Conservation (phyloP, 2,888 invertebrate genomes). For the Rhamphomyia laevipes region DNA sequence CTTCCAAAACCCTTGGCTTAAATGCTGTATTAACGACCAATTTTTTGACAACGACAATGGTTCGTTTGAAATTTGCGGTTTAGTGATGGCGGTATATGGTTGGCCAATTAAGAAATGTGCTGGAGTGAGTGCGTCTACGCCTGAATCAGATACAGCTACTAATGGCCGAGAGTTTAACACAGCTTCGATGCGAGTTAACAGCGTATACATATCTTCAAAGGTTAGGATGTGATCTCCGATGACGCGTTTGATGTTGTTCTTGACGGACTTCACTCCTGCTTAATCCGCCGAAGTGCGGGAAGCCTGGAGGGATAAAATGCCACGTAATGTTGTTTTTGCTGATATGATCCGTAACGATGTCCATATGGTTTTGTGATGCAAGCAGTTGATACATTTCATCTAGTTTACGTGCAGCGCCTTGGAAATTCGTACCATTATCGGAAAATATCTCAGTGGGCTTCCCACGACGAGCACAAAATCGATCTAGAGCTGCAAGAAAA, state of each 20-base stretch:
- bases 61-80: neutral
- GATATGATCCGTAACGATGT: neutral
- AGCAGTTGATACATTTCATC: neutral
- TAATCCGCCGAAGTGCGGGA: neutral
- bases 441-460: slow-evolving; percentile 1
- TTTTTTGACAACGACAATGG: too few species aligned
- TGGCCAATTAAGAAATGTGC: slow-evolving; percentile 6
- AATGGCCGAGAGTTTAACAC: neutral
- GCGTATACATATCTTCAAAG: neutral
- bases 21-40: too few species aligned
- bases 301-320: neutral
- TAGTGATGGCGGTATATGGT: slow-evolving; percentile 3
- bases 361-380: neutral
- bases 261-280: neutral
- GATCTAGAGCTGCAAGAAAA: neutral
- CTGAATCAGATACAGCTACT: too few species aligned
- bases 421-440: neutral
- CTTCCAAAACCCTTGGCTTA: too few species aligned
- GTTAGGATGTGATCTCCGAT: neutral
- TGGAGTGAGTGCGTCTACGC: too few species aligned
- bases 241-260: neutral
- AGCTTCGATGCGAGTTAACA: neutral
- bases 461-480: neutral
- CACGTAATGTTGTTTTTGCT: neutral
- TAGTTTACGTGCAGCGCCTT: neutral